A percentile compares a stretch with the other conserved stretches of the same genome.
These are phyloP conservation scores for Danaus chrysippus DNA, from an alignment of 2,888 invertebrate species.

Conservation along the genomic window DNA sequence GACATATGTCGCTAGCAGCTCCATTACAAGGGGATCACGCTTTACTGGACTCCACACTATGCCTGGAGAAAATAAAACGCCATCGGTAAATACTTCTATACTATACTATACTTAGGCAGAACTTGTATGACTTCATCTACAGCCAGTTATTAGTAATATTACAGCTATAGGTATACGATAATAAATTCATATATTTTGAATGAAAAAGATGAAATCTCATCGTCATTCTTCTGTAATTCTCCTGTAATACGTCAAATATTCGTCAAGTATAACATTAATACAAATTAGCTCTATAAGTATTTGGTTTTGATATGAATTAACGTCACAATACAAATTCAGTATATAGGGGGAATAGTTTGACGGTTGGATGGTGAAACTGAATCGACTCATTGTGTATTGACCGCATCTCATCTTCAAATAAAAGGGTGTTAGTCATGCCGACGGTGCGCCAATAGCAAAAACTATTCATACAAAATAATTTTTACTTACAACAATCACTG, in stretches of 20 bases:
- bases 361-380: slow-evolving; percentile 69
- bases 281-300: neutral
- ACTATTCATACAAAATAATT: neutral
- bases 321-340: slow-evolving; percentile 15
- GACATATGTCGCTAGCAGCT: slow-evolving; percentile 57
- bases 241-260: neutral
- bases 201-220: too few relatives aligned
- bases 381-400: slow-evolving; percentile 56
- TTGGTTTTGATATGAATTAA: neutral
- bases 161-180: too few relatives aligned
- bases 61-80: neutral
- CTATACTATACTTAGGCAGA: neutral
- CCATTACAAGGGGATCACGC: slow-evolving; percentile 32
- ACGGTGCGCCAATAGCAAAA: neutral
- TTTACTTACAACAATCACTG: neutral
- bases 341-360: slow-evolving; percentile 17
- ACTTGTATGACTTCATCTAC: neutral
- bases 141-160: too few relatives aligned
- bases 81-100: neutral
- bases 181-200: too few relatives aligned
- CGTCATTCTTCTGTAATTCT: too few relatives aligned
- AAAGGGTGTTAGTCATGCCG: slow-evolving; percentile 22
- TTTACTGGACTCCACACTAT: slow-evolving; percentile 24
- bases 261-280: neutral
- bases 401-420: slow-evolving; percentile 23